Percentiles rank a stretch among this genome's conserved stretches.
phyloP scores from a whole-genome alignment of 2,888 invertebrate genomes.

The Aphrophora alni region DNA sequence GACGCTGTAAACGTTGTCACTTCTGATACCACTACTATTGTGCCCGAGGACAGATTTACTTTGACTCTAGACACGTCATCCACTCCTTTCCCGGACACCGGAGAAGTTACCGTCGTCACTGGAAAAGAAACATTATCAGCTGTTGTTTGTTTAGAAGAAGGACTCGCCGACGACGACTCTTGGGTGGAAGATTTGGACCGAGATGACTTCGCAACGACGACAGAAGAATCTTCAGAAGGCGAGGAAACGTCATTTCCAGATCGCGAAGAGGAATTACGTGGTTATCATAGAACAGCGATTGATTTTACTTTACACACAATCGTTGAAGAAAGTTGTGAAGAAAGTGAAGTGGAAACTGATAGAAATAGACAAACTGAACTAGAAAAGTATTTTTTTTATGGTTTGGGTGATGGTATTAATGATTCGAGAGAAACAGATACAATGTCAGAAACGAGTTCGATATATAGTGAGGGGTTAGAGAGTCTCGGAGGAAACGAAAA shows the following conservation, averaged over 20 bases:
- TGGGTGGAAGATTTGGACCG: constrained; percentile 86
- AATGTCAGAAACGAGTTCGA: constrained; percentile 81
- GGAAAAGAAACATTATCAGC: constrained; percentile 74
- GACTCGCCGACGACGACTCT: constrained; percentile 87
- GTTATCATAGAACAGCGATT: constrained; percentile 81
- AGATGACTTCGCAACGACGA: constrained; percentile 57
- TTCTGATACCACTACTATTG: constrained; percentile 75
- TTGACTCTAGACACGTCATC: constrained; percentile 39
- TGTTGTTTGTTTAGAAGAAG: constrained; percentile 80
- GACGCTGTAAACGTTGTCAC: constrained; percentile 72
- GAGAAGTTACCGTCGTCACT: constrained; percentile 63
- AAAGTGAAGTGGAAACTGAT: constrained; percentile 77
- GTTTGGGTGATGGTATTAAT: constrained; percentile 74
- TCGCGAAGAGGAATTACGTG: constrained; percentile 80
- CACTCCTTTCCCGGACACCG: constrained; percentile 37
- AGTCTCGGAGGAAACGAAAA: constrained; percentile 64
- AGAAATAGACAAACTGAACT: constrained; percentile 78
- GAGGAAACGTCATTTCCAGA: constrained; percentile 64
- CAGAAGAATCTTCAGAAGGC: constrained; percentile 62
- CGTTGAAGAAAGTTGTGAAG: constrained; percentile 93
- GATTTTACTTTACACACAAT: constrained; percentile 93
- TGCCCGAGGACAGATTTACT: constrained; percentile 57
- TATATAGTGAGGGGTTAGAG: constrained; percentile 83
- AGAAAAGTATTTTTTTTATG: constrained; percentile 91
- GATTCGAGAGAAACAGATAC: constrained; percentile 54